Conservation (phyloP, 2,888 invertebrate genomes). For the Aspidiotus destructor region DNA sequence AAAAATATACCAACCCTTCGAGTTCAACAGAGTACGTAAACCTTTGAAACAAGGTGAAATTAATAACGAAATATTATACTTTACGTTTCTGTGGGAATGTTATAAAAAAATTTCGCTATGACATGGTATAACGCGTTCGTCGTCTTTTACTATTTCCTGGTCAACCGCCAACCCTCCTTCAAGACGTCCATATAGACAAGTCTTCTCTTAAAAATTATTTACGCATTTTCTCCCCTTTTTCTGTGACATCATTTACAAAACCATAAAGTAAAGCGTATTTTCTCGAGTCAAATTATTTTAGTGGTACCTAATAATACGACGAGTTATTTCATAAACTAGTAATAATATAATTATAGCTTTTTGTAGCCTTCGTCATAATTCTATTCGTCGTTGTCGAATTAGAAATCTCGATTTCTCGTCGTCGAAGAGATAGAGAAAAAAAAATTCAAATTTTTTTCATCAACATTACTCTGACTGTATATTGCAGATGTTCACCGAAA, state of each 20-base stretch:
- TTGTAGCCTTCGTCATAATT: no score
- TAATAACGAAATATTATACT: conserved; percentile 4
- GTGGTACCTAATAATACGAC: neutral
- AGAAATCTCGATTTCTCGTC: neutral
- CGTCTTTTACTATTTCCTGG: no score
- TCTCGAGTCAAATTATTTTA: neutral
- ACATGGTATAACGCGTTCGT: neutral
- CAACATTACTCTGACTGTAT: neutral
- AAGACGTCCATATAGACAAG: no score
- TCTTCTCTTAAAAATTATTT: no score
- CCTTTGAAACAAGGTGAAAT: neutral
- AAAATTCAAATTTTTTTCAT: neutral
- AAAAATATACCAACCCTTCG: neutral
- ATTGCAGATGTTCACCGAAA: neutral
- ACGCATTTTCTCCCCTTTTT: neutral
- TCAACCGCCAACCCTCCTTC: no score
- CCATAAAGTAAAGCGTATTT: no score
- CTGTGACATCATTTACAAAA: no score
- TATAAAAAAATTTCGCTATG: neutral
- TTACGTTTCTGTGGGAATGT: neutral
- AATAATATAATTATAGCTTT: no score
- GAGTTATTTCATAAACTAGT: no score
- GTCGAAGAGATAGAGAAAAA: neutral
- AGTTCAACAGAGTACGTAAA: neutral
- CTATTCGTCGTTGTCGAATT: neutral